These are phyloP conservation scores for Ctenicera cuprea DNA, from an alignment of 2,888 invertebrate genomes.

Conservation along the genomic window DNA sequence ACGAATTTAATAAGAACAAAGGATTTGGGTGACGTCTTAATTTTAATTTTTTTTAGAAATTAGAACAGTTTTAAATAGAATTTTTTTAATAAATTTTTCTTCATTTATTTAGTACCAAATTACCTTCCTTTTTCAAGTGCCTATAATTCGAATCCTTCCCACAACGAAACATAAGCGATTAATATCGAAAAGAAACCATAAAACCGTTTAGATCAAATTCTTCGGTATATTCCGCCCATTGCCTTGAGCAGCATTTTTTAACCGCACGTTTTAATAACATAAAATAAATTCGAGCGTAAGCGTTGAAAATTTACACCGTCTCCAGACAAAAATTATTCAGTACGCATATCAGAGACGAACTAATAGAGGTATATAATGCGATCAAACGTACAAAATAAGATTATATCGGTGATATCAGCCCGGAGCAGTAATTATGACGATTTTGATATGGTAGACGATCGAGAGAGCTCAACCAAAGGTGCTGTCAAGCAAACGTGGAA, in stretches of 20 bases:
- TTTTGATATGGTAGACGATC: conserved; percentile 60
- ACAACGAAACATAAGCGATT: no score
- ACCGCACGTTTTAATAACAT: conserved; percentile 6
- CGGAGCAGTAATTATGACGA: conserved; percentile 58
- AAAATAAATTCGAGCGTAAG: conserved; percentile 35
- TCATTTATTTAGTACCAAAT: no score
- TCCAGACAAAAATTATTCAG: conserved; percentile 43
- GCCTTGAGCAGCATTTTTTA: conserved; percentile 24
- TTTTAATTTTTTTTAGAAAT: not conserved
- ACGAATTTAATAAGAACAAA: conserved; percentile 37
- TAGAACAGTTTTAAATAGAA: not conserved
- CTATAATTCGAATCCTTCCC: no score
- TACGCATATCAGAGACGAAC: conserved; percentile 42
- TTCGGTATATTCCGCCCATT: not conserved
- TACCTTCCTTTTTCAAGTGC: not conserved
- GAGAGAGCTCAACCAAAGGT: conserved; percentile 45
- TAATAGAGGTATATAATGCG: conserved; percentile 60
- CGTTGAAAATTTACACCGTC: conserved; percentile 46
- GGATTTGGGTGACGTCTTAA: conserved; percentile 13
- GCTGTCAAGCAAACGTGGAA: conserved; percentile 22
- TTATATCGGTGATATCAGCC: conserved; percentile 63
- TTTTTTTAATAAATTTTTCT: no score
- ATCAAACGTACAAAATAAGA: conserved; percentile 63
- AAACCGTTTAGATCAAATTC: conserved; percentile 2
- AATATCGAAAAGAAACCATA: not conserved